A percentile compares a stretch with the other conserved stretches of the same genome.
These are phyloP conservation scores for Troilus luridus DNA, from an alignment of 2,888 invertebrate genomes.

Conservation along the genomic window DNA sequence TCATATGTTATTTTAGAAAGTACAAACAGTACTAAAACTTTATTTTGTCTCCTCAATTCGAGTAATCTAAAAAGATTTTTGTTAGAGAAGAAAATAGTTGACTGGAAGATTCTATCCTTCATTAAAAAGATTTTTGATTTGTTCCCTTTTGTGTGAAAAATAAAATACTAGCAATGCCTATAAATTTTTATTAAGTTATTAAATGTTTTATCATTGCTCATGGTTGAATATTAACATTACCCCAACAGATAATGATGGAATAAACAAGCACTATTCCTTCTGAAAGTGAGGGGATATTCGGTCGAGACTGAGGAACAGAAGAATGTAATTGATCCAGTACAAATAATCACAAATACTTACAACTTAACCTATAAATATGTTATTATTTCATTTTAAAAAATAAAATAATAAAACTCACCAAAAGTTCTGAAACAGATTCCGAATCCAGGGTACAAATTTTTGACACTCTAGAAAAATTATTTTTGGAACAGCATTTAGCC, in stretches of 20 bases:
- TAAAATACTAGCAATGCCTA: background rate
- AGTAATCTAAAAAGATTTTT: too few relatives aligned
- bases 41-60: too few relatives aligned
- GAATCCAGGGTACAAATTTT: slow-evolving; percentile 52
- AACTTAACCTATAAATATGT: background rate
- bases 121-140: background rate
- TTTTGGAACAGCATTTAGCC: slow-evolving; percentile 56
- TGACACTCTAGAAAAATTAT: slow-evolving; percentile 56
- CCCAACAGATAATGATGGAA: background rate
- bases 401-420: slow-evolving; percentile 40
- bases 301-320: background rate
- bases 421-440: slow-evolving; percentile 19
- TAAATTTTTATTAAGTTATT: background rate
- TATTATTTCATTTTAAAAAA: background rate
- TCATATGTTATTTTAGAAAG: too few relatives aligned
- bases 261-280: background rate
- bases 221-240: background rate
- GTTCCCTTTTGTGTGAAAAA: background rate
- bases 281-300: background rate
- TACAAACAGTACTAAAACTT: too few relatives aligned
- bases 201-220: background rate
- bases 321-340: background rate
- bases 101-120: too few relatives aligned
- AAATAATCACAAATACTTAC: background rate
- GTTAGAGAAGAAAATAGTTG: too few relatives aligned